These are phyloP conservation scores for Mesorhabditis spiculigera DNA, from an alignment of 2,888 invertebrate genomes.

Conservation along the genomic window DNA sequence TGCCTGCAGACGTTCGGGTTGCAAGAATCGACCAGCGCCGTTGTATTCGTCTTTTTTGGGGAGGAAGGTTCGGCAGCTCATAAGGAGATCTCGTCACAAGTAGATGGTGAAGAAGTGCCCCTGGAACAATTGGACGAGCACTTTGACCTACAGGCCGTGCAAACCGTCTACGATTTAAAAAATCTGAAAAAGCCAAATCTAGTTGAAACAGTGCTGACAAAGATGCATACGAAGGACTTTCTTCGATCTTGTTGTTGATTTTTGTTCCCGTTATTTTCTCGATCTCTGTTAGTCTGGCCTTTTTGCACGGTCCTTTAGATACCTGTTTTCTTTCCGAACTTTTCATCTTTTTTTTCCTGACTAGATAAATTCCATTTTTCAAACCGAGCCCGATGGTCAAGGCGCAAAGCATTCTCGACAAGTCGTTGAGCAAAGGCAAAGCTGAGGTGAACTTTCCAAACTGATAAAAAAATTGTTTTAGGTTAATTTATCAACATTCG, in stretches of 20 bases:
- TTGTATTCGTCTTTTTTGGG: background rate
- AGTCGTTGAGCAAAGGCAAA: conserved; percentile 54
- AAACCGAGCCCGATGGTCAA: conserved; percentile 24
- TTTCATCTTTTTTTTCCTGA: too few species aligned
- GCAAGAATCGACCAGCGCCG: background rate
- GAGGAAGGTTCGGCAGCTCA: background rate
- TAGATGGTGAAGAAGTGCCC: background rate
- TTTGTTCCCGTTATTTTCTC: background rate
- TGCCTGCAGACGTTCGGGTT: background rate
- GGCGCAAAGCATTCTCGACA: conserved; percentile 52
- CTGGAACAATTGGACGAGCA: background rate
- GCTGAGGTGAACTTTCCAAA: conserved; percentile 36
- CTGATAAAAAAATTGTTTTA: conserved; percentile 18
- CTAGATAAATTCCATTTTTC: too few species aligned
- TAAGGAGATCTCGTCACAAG: background rate
- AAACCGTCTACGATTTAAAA: background rate
- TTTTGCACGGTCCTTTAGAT: background rate
- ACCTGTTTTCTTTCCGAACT: background rate
- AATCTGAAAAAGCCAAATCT: background rate
- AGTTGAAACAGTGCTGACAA: background rate
- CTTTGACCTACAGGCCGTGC: background rate
- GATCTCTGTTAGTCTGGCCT: background rate
- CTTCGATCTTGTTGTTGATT: background rate
- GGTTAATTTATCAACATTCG: conserved; percentile 69
- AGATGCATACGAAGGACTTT: background rate